Evolutionary conservation across 2,888 invertebrate species (phyloP).

Genomic region (Gryllus longicercus): DNA sequence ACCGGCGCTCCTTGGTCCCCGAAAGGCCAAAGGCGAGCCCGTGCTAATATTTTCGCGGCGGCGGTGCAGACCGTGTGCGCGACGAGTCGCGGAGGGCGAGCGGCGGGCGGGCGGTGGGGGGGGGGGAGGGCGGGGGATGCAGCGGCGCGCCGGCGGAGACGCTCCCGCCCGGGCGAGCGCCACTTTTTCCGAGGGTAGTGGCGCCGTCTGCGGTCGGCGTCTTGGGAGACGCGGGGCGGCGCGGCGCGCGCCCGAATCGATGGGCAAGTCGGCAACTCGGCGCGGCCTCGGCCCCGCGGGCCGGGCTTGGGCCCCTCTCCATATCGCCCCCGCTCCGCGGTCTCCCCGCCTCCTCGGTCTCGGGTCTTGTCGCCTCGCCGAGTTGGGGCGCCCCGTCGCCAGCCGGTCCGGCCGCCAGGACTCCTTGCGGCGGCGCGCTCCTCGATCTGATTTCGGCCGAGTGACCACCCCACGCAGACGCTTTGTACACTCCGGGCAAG

Average conservation of each 20-base stretch:
- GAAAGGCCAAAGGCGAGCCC: conserved; percentile 17
- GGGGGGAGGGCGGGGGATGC: too few species aligned
- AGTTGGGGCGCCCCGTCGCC: too few species aligned
- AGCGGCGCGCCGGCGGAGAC: too few species aligned
- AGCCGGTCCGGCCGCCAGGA: too few species aligned
- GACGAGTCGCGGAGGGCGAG: background rate
- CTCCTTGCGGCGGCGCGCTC: too few species aligned
- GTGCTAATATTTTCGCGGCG: conserved; percentile 8
- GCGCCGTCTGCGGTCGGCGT: background rate
- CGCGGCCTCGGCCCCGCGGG: background rate
- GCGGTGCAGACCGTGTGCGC: background rate
- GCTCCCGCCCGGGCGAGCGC: background rate
- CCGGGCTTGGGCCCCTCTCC: background rate
- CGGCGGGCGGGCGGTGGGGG: background rate
- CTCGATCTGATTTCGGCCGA: too few species aligned
- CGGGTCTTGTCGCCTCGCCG: too few species aligned
- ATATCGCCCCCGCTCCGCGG: background rate
- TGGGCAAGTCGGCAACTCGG: background rate
- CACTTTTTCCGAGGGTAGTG: background rate
- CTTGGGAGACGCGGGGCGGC: background rate
- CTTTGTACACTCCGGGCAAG: too few species aligned
- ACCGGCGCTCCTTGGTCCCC: background rate
- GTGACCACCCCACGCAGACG: too few species aligned
- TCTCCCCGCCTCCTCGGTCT: background rate
- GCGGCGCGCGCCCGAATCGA: background rate